Conservation (phyloP, 2,888 invertebrate species). For the Drosophila leonis region DNA sequence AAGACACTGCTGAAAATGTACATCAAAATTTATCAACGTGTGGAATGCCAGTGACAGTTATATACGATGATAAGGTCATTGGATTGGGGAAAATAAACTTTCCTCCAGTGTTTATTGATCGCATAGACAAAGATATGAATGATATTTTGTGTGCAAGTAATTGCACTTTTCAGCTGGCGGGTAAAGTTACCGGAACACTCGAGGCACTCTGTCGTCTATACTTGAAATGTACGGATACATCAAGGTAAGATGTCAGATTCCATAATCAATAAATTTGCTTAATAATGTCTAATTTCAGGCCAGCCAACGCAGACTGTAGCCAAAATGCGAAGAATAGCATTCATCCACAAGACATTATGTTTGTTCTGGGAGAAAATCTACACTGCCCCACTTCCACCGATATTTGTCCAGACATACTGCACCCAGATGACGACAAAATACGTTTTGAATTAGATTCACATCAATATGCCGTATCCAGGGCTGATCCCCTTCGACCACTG, state of each 20-base stretch:
- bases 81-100: constrained; percentile 66
- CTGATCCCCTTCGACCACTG: constrained; percentile 47
- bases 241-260: constrained; percentile 19
- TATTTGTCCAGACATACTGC: constrained; percentile 39
- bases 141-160: constrained; percentile 64
- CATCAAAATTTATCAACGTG: constrained; percentile 38
- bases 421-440: constrained; percentile 44
- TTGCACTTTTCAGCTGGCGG: constrained; percentile 36
- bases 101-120: constrained; percentile 57
- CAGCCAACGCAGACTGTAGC: not conserved
- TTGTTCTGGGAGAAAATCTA: constrained; percentile 71
- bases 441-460: constrained; percentile 68
- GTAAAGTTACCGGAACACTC: constrained; percentile 52
- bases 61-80: constrained; percentile 34
- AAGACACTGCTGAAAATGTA: constrained; percentile 47
- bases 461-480: constrained; percentile 64
- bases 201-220: constrained; percentile 68
- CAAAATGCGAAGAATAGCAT: constrained; percentile 64
- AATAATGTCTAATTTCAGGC: constrained; percentile 9
- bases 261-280: fast-evolving
- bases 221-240: constrained; percentile 52
- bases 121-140: constrained; percentile 46
- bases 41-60: constrained; percentile 70
- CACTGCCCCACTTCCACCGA: constrained; percentile 38
- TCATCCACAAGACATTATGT: constrained; percentile 74